phyloP scores from a whole-genome alignment of 2,113 vertebrate genomes.

The Mionectes macconnelli region DNA sequence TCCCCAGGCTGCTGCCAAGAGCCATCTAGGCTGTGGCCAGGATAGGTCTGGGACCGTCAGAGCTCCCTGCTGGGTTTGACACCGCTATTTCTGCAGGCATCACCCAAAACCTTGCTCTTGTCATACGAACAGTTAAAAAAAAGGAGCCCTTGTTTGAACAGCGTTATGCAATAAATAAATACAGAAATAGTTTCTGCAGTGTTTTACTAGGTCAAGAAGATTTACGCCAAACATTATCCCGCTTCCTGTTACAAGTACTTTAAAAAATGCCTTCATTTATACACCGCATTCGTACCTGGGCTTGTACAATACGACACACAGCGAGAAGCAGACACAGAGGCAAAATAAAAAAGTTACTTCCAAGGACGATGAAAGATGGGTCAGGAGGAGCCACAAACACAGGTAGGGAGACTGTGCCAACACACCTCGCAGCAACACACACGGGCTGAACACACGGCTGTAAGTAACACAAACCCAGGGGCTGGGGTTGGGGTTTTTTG shows the following conservation, averaged over 20 bases:
- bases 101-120: neutral
- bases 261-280: neutral
- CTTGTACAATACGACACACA: neutral
- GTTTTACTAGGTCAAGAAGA: neutral
- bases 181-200: neutral
- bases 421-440: neutral
- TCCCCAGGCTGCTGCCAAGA: neutral
- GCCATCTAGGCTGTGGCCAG: neutral
- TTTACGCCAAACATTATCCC: neutral
- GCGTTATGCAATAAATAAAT: neutral
- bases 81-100: neutral
- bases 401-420: fast-evolving
- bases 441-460: neutral
- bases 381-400: neutral
- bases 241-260: conserved; percentile 18
- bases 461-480: neutral
- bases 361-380: neutral
- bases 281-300: neutral
- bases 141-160: neutral
- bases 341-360: neutral
- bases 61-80: too few species aligned
- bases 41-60: neutral
- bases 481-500: fast-evolving
- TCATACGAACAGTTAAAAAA: neutral
- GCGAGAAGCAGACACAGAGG: neutral